These are phyloP conservation scores for Solea solea DNA, from an alignment of 2,113 vertebrate genomes.

Conservation along the genomic window DNA sequence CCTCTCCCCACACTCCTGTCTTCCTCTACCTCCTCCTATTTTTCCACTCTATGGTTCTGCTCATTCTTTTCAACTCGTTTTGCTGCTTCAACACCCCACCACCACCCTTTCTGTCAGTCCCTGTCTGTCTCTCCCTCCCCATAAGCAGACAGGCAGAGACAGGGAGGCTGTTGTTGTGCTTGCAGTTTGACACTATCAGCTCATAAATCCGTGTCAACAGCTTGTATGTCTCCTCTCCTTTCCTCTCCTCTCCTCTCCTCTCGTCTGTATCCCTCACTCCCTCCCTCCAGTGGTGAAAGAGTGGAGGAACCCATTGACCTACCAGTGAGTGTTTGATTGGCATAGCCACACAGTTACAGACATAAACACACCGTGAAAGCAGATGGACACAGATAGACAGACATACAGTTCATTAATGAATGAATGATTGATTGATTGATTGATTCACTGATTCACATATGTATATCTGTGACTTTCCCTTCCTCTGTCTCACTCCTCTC, in stretches of 20 bases:
- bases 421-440: background rate
- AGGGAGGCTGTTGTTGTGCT: slow-evolving; percentile 79
- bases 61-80: slow-evolving; percentile 50
- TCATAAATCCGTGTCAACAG: slow-evolving; percentile 83
- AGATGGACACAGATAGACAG: slow-evolving; percentile 5
- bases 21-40: background rate
- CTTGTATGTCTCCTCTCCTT: slow-evolving; percentile 72
- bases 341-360: slow-evolving; percentile 32
- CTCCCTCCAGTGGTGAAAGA: slow-evolving; percentile 57
- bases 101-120: slow-evolving; percentile 62
- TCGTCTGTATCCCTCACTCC: slow-evolving; percentile 13
- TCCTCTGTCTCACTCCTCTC: slow-evolving; percentile 9
- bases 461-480: slow-evolving; percentile 21
- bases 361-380: background rate
- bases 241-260: slow-evolving; percentile 24
- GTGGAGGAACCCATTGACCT: slow-evolving; percentile 76
- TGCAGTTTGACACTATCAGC: slow-evolving; percentile 80
- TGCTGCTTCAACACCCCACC: slow-evolving; percentile 55
- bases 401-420: slow-evolving; percentile 4
- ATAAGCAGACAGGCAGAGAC: slow-evolving; percentile 74
- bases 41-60: slow-evolving; percentile 16
- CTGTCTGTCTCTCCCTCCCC: slow-evolving; percentile 50
- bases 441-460: background rate
- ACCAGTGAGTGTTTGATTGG: slow-evolving; percentile 54
- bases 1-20: slow-evolving; percentile 2